Conservation (phyloP, 2,888 invertebrate genomes). For the Eilema caniola region DNA sequence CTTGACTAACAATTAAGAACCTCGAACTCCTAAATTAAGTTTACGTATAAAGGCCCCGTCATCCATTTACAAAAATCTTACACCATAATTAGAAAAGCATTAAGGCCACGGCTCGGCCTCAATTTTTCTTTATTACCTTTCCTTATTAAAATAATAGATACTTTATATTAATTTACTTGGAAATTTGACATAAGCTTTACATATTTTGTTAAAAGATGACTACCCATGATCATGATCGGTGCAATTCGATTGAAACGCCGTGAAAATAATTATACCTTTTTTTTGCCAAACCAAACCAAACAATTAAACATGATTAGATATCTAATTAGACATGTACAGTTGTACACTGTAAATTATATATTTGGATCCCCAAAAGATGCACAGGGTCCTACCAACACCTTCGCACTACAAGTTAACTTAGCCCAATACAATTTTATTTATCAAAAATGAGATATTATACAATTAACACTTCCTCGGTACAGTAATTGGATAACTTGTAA, state of each 20-base stretch:
- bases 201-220: neutral
- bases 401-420: too few species aligned
- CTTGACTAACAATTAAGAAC: constrained; percentile 3
- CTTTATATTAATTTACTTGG: constrained; percentile 25
- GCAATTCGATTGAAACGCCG: neutral
- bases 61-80: constrained; percentile 20
- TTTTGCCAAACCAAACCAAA: too few species aligned
- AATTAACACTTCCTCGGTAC: too few species aligned
- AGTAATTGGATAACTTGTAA: too few species aligned
- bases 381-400: too few species aligned
- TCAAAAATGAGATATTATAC: too few species aligned
- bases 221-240: neutral
- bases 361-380: too few species aligned
- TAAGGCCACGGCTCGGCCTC: constrained; percentile 18
- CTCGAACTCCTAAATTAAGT: constrained; percentile 6
- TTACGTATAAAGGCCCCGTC: constrained; percentile 16
- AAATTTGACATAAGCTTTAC: neutral
- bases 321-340: too few species aligned
- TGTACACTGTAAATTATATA: too few species aligned
- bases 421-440: too few species aligned
- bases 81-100: constrained; percentile 41
- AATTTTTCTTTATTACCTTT: constrained; percentile 34
- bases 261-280: too few species aligned
- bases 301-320: too few species aligned
- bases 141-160: constrained; percentile 32